phyloP scores from a whole-genome alignment of 2,113 vertebrate species.

The Patagioenas fasciata region DNA sequence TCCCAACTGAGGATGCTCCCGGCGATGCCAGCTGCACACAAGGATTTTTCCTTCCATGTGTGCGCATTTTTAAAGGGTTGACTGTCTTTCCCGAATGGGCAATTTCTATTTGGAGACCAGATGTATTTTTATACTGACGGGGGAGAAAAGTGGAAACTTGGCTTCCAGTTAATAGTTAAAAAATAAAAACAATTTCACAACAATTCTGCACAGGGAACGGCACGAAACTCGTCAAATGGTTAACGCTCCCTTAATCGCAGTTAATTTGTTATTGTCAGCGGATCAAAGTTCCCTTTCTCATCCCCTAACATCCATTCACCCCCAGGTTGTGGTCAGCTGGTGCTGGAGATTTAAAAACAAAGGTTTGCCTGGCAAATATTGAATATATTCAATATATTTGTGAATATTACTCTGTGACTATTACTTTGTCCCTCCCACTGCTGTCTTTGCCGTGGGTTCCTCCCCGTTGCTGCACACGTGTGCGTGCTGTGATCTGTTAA shows the following conservation, averaged over 20 bases:
- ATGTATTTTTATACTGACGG: conserved; percentile 71
- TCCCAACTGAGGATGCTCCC: conserved; percentile 16
- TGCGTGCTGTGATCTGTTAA: not conserved
- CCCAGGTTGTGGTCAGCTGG: not conserved
- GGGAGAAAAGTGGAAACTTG: conserved; percentile 38
- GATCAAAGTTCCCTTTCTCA: not conserved
- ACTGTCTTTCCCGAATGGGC: conserved; percentile 60
- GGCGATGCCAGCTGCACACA: conserved; percentile 67
- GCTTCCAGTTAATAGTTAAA: conserved; percentile 63
- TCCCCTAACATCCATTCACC: not conserved
- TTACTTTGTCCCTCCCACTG: not conserved
- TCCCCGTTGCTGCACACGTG: rapidly evolving
- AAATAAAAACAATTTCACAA: conserved; percentile 44
- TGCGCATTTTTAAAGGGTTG: not conserved
- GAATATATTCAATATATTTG: no score
- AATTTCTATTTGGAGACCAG: conserved; percentile 70
- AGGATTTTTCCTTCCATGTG: not conserved
- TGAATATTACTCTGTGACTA: not conserved
- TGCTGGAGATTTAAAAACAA: not conserved
- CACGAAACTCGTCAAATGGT: not conserved
- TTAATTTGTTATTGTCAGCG: not conserved
- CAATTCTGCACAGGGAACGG: conserved; percentile 15
- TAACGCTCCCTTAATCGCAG: not conserved
- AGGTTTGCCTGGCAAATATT: not conserved
- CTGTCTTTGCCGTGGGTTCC: not conserved